Evolutionary conservation across 2,888 invertebrate species (phyloP), one percentile per base, ranked within the genome.

Genomic region (Morinoia aosen): DNA sequence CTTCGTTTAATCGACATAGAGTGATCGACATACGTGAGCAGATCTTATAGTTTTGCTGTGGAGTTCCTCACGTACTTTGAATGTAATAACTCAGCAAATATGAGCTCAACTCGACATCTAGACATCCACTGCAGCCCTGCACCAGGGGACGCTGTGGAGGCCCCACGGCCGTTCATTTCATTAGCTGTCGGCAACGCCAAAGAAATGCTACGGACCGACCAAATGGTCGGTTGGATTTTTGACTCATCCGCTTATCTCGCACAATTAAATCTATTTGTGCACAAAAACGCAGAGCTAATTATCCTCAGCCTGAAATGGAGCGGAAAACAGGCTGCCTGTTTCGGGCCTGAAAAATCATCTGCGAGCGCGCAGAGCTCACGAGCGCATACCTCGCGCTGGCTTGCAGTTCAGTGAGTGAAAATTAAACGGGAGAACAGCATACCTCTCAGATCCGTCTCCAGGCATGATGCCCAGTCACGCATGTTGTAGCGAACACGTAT

Each of bases 141-240:
- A 16, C 5, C 19, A 16, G 8, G 19, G 76, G 90, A 40, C 90
- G 33, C 19, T 90, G 40, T 40, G 7, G 40, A 90, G 90, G 90
- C 90, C 33, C 90, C 76, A 76, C 14, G 12, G 61, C 61, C 61
- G 61, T 76, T 33, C 33, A 76, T 76, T 90, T 90, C 90, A 90
- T 90, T 40, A 40, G 90, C 90, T 90, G 90, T 90, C 39, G 7
- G 90, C 14, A 19, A 19, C 90, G 90, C 90, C 40, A 48, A 90
- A 90, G 90, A 90, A 90, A 90, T 19, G 39, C 48, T 40, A 14
- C 40, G 14, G 12, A 39, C 90, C 90, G 90, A 19, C 90, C 39
- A 90, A 90, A 90, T 90, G 90, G 90, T 90, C 48, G 90, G 90
- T 48, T 16, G 16, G 39, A 40, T 90, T 90, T 90, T 90, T 40